These are phyloP conservation scores for Pheosia tremula DNA, from an alignment of 2,888 invertebrate genomes.

Conservation along the genomic window DNA sequence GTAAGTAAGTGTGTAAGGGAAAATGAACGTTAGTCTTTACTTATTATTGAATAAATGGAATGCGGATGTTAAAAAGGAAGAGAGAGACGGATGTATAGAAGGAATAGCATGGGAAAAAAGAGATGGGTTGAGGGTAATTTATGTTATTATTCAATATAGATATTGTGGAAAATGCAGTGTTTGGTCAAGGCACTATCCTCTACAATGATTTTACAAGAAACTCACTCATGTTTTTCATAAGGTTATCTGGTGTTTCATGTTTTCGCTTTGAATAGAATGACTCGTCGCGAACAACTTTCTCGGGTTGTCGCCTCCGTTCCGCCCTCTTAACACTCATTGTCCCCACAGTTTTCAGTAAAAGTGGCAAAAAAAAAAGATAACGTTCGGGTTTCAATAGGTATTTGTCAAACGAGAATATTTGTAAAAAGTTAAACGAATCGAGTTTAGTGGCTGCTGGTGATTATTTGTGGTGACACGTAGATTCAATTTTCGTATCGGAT, in stretches of 20 bases:
- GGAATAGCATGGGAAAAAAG: too few species aligned
- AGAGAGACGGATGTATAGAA: too few species aligned
- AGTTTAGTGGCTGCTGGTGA: neutral
- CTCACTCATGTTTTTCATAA: neutral
- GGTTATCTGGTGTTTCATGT: neutral
- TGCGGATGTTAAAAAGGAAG: too few species aligned
- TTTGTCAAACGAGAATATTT: constrained; percentile 6
- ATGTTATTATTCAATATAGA: too few species aligned
- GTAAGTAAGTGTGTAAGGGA: too few species aligned
- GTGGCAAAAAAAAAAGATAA: constrained; percentile 21
- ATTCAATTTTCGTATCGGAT: constrained; percentile 10
- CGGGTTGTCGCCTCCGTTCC: constrained; percentile 51
- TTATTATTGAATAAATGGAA: too few species aligned
- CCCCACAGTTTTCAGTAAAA: constrained; percentile 33
- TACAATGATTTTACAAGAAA: neutral
- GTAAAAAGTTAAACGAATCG: constrained; percentile 13
- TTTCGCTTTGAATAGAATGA: constrained; percentile 26
- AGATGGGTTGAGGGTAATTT: too few species aligned
- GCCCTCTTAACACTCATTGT: constrained; percentile 49
- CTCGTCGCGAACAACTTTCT: constrained; percentile 48
- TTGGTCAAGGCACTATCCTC: neutral
- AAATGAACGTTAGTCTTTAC: too few species aligned
- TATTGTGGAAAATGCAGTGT: too few species aligned
- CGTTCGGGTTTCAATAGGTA: constrained; percentile 22
- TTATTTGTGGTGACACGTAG: neutral